Conservation (phyloP, 1,140 invertebrate species). For the Drosophila nebulosa region DNA sequence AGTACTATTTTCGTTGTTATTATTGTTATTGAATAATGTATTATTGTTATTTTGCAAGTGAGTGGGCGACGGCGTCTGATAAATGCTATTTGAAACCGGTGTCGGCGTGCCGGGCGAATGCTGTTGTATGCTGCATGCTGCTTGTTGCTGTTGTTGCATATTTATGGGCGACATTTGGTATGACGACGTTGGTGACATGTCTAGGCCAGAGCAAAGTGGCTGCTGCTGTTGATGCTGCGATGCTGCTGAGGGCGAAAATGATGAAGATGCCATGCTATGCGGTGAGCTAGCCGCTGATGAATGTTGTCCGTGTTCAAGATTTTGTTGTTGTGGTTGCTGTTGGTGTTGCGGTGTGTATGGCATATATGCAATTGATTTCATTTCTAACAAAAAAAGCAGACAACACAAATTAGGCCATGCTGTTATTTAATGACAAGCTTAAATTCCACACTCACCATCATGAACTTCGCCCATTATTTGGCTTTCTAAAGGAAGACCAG, state of each 20-base stretch:
- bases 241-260: constrained; percentile 58
- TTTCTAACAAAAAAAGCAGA: constrained; percentile 63
- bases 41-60: constrained; percentile 60
- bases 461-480: constrained; percentile 35
- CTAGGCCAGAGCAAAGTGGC: constrained; percentile 48
- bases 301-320: constrained; percentile 44
- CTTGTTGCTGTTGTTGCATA: constrained; percentile 64
- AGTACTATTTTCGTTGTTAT: constrained; percentile 65
- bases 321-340: constrained; percentile 36
- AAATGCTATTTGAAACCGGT: constrained; percentile 49
- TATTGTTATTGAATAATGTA: constrained; percentile 61
- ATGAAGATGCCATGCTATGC: constrained; percentile 63
- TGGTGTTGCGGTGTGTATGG: constrained; percentile 55
- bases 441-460: constrained; percentile 47
- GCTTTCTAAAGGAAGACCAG: constrained; percentile 25
- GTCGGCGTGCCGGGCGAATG: constrained; percentile 62
- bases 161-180: constrained; percentile 69
- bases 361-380: constrained; percentile 66
- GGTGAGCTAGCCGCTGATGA: constrained; percentile 62
- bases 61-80: constrained; percentile 60
- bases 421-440: not conserved
- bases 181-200: constrained; percentile 61
- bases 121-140: constrained; percentile 60
- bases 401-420: constrained; percentile 72
- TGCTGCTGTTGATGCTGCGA: constrained; percentile 43